phyloP scores from a whole-genome alignment of 2,888 invertebrate genomes.

The Antheraea assamensis region DNA sequence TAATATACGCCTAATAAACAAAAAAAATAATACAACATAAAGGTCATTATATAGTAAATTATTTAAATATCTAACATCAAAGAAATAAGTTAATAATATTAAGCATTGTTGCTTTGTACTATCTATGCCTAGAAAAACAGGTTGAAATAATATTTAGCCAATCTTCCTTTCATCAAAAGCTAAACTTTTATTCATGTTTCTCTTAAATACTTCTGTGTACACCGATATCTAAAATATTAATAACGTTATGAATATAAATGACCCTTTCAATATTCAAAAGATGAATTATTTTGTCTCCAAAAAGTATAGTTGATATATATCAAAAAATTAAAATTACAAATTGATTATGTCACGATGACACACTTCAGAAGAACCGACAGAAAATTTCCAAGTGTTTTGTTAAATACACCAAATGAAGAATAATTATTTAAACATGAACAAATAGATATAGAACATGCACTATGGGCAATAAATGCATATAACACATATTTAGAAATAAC shows the following conservation, averaged over 20 bases:
- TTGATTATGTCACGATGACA: neutral
- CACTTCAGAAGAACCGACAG: neutral
- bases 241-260: neutral
- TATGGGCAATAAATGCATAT: neutral
- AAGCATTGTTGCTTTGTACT: neutral
- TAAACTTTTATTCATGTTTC: neutral
- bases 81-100: neutral
- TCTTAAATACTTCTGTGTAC: neutral
- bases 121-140: neutral
- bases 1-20: neutral
- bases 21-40: neutral
- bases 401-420: neutral
- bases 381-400: neutral
- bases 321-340: neutral
- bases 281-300: neutral
- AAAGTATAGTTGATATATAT: neutral
- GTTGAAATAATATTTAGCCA: neutral
- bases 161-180: neutral
- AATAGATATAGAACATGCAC: neutral
- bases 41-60: neutral
- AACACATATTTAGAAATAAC: neutral
- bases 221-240: neutral
- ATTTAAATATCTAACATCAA: neutral
- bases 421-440: neutral
- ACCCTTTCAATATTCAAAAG: neutral